Evolutionary conservation across 2,113 vertebrate genomes (phyloP), one percentile per base, ranked within the genome.

Genomic region (Psittacara wagleri): DNA sequence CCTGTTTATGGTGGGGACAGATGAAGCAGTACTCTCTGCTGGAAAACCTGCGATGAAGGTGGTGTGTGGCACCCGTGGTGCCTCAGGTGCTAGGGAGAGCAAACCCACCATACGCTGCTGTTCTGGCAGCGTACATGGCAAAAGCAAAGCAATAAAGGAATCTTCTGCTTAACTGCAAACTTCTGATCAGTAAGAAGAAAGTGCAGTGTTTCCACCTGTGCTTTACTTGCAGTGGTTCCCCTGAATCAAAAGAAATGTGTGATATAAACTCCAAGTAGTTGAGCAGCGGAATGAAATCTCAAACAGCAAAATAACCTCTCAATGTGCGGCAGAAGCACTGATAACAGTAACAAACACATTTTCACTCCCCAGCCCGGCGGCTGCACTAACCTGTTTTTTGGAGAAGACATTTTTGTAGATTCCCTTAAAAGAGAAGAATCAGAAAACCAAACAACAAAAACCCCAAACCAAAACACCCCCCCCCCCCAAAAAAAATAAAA

Each of bases 81-180:
- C 35, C 63, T 29, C 15, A 1, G 2, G 2, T 27, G n/a, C 61
- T 28, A 39, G 31, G 59, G 13, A 41, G 13, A 69, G 28, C 31
- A 61, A 73, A 75, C 27, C 13, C 59, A 2, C 16, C 2, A 49
- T 31, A 15, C 0, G 0, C 33, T 66, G 39, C 78, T 54, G 2
- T 10, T 14, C 55, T 31, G 17, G 23, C 73, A 67, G 39, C 6
- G 2, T 24, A 22, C 1, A 1, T 0, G 4, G 24, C 43, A 59
- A 62, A 59, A 29, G n/a, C 8, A 19, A 15, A 37, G 37, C 3
- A 22, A 16, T 41, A 51, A 69, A 24, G 48, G 44, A 46, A 85
- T 57, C 33, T 17, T 17, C 44, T 46, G 39, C 57, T 46, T 41
- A 46, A 37, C 31, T 33, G 19, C 24, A 69, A 29, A 39, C 7